Percentiles rank a stretch among this genome's conserved stretches.
Conservation (phyloP, 2,797 vertebrate species). For the Sebastiscus tertius region DNA sequence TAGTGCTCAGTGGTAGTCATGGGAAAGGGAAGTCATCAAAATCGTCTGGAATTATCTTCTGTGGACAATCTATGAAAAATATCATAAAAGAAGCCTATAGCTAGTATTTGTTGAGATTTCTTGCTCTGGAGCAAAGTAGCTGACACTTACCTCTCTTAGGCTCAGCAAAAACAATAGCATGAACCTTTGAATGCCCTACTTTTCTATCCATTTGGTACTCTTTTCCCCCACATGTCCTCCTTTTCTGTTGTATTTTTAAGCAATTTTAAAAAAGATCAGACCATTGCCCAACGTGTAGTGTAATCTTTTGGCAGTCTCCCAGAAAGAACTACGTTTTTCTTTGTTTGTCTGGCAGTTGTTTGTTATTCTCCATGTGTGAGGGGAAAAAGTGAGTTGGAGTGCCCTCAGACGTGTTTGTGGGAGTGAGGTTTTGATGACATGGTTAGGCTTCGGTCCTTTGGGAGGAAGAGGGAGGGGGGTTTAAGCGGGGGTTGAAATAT, state of each 20-base stretch:
- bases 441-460: slow-evolving; percentile 39
- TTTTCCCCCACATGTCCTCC: background rate
- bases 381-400: slow-evolving; percentile 68
- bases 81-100: background rate
- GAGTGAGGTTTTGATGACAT: slow-evolving; percentile 68
- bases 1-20: background rate
- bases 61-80: background rate
- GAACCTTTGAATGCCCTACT: slow-evolving; percentile 12
- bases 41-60: background rate
- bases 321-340: slow-evolving; percentile 59
- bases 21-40: background rate
- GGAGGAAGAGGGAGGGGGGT: slow-evolving; percentile 55
- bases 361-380: slow-evolving; percentile 76
- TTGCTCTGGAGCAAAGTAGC: background rate
- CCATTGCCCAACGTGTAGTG: slow-evolving; percentile 56
- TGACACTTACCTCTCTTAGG: background rate
- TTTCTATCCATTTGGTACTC: slow-evolving; percentile 31
- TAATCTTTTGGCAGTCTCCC: slow-evolving; percentile 79
- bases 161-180: background rate
- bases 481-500: slow-evolving; percentile 24
- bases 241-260: slow-evolving; percentile 46
- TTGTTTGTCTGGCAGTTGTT: slow-evolving; percentile 73
- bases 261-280: slow-evolving; percentile 58
- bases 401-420: slow-evolving; percentile 65
- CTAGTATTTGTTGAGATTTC: background rate